Percentiles rank a stretch among this genome's conserved stretches.
phyloP scores from a whole-genome alignment of 2,888 invertebrate species.

The Chalcis sispes region DNA sequence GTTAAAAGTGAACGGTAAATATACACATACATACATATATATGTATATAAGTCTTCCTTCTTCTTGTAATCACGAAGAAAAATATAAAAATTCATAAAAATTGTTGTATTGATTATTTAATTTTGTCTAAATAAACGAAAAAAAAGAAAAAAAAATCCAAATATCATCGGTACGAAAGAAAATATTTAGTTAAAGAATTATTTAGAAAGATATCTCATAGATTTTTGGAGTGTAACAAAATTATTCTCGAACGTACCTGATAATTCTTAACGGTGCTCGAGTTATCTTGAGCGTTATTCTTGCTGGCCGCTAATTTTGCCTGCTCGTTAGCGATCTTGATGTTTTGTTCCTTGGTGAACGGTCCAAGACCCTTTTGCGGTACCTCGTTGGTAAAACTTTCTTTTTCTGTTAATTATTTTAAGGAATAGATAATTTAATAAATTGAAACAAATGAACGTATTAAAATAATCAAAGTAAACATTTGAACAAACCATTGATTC shows the following conservation, averaged over 20 bases:
- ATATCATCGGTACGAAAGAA: too few species aligned
- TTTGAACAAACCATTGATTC: slow-evolving; percentile 55
- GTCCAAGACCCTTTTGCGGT: slow-evolving; percentile 67
- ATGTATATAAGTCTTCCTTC: too few species aligned
- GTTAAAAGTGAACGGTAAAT: too few species aligned
- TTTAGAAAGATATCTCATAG: too few species aligned
- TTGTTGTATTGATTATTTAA: too few species aligned
- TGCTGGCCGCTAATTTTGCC: slow-evolving; percentile 46
- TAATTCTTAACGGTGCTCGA: slow-evolving; percentile 53
- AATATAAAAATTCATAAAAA: too few species aligned
- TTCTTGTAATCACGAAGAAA: too few species aligned
- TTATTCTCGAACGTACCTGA: slow-evolving; percentile 34
- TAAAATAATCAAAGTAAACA: neutral
- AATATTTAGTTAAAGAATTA: too few species aligned
- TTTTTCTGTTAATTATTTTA: slow-evolving; percentile 42
- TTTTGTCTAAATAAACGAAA: too few species aligned
- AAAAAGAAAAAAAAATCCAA: too few species aligned
- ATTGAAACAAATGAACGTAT: neutral
- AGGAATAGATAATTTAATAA: neutral
- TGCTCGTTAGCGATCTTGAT: slow-evolving; percentile 57
- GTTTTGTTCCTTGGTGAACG: slow-evolving; percentile 71
- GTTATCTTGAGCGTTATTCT: slow-evolving; percentile 53
- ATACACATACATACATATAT: too few species aligned
- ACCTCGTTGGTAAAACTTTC: slow-evolving; percentile 53
- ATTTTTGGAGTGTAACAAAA: neutral